A percentile compares a stretch with the other conserved stretches of the same genome.
Conservation (phyloP, 2,888 invertebrate species). For the Aplocera efformata region DNA sequence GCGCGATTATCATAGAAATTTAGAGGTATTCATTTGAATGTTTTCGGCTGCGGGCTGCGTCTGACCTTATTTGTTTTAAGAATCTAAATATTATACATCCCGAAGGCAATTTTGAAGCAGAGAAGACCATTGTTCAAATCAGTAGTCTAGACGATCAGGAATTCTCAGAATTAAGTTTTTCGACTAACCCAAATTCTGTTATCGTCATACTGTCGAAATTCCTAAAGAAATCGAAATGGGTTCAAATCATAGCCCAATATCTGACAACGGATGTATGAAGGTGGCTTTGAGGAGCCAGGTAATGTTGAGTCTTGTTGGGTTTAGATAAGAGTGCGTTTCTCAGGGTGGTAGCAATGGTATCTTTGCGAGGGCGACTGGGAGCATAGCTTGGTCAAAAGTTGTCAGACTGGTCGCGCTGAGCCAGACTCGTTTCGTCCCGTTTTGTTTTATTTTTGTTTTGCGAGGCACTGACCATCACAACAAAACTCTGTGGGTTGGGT, state of each 20-base stretch:
- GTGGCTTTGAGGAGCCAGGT: conserved; percentile 1
- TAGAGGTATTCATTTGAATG: conserved; percentile 11
- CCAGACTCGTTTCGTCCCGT: conserved; percentile 64
- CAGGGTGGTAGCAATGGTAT: conserved; percentile 23
- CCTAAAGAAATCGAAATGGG: conserved; percentile 76
- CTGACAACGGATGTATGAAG: not conserved
- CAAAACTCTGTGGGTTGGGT: conserved; percentile 67
- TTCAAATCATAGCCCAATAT: conserved; percentile 64
- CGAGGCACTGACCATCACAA: conserved; percentile 79
- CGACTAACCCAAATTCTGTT: conserved; percentile 31
- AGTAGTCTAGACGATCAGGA: not conserved
- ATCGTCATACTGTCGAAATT: conserved; percentile 54
- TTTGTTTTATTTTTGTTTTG: conserved; percentile 76
- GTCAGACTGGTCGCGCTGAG: conserved; percentile 62
- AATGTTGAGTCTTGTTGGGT: conserved; percentile 29
- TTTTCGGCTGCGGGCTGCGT: conserved; percentile 14
- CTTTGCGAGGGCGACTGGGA: conserved; percentile 39
- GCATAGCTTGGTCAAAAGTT: conserved; percentile 31
- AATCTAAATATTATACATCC: not conserved
- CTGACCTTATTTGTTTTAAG: conserved; percentile 8
- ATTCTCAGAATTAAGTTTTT: not conserved
- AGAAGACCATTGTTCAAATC: conserved; percentile 1
- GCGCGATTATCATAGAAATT: conserved; percentile 17
- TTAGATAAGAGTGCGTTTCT: conserved; percentile 29
- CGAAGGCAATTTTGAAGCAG: conserved; percentile 3